Evolutionary conservation across 2,888 invertebrate genomes (phyloP), one percentile per base, ranked within the genome.

Genomic region (Julus scanicus): DNA sequence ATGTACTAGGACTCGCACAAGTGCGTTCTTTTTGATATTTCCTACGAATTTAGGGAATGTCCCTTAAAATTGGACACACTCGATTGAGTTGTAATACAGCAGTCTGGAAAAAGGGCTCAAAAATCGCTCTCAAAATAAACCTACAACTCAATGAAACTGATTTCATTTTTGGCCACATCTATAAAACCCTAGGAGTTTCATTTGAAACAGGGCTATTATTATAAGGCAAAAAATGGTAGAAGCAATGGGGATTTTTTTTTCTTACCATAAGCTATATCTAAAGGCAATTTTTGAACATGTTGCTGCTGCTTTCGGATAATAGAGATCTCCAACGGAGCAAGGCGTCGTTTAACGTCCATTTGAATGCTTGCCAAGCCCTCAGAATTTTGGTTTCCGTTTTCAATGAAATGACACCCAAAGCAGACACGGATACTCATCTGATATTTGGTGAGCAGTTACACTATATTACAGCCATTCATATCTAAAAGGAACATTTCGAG

Each of bases 111-210:
- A 80, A 80, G 37, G 80, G 80, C 80, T 80, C 63, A 80, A 37
- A 80, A 80, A 80, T 80, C 80, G 80, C 37, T 80, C 80, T 80
- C 37, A 5, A 37, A 9, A 37, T 80, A 80, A 80, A 80, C 80
- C 80, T 37, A 80, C 80, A 80, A 80, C 80, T 80, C 80, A 80
- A 80, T 80, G 80, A 80, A 80, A 80, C 80, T 80, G 80, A 80
- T 80, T 80, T 80, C 80, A 80, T 80, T 80, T 80, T 80, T 80
- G 80, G 37, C 80, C 80, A 80, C 80, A 80, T 80, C 80, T 37
- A 80, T 80, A 80, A 80, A 80, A 80, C 80, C 37, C 80, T 80
- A 80, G 37, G 80, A 20, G 20, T 80, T 37, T 80, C 80, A 80
- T 80, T 80, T 37, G 80, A 80, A 80, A 80, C 29, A 13, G 80